A percentile compares a stretch with the other conserved stretches of the same genome.
Conservation (phyloP, 92 coral and sea anemone genomes). For the Phenganax stokvisi region DNA sequence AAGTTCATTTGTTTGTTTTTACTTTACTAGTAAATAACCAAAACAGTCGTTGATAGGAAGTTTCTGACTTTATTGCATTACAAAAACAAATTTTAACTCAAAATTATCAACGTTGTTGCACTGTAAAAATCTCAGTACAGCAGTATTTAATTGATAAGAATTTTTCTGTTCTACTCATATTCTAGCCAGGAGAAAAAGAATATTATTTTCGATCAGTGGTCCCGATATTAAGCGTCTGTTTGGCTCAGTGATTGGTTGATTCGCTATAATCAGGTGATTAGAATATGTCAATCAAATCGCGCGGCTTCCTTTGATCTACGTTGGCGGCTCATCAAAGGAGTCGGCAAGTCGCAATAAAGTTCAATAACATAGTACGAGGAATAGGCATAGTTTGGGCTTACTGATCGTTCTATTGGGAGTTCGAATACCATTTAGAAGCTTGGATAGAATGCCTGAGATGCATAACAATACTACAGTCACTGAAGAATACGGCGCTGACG, state of each 20-base stretch:
- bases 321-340: slow-evolving; percentile 42
- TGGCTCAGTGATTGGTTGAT: slow-evolving; percentile 71
- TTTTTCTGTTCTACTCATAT: no score
- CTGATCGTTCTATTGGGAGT: slow-evolving; percentile 52
- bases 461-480: slow-evolving; percentile 63
- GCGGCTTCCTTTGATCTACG: slow-evolving; percentile 90
- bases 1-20: background rate
- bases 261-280: slow-evolving; percentile 95
- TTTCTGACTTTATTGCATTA: no score
- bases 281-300: slow-evolving; percentile 86
- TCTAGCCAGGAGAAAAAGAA: no score
- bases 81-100: no score
- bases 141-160: no score
- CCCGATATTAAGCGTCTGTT: slow-evolving; percentile 26
- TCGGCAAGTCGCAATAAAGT: slow-evolving; percentile 61
- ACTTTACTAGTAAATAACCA: slow-evolving; percentile 1
- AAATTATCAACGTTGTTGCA: no score
- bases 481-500: slow-evolving; percentile 97
- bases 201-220: no score
- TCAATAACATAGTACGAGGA: slow-evolving; percentile 26
- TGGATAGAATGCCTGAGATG: slow-evolving; percentile 83
- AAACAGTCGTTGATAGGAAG: background rate
- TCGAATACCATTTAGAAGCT: background rate
- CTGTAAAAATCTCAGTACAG: no score
- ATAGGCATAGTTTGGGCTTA: slow-evolving; percentile 54